Evolutionary conservation across 2,888 invertebrate species (phyloP).

Genomic region (Cantharis lateralis): DNA sequence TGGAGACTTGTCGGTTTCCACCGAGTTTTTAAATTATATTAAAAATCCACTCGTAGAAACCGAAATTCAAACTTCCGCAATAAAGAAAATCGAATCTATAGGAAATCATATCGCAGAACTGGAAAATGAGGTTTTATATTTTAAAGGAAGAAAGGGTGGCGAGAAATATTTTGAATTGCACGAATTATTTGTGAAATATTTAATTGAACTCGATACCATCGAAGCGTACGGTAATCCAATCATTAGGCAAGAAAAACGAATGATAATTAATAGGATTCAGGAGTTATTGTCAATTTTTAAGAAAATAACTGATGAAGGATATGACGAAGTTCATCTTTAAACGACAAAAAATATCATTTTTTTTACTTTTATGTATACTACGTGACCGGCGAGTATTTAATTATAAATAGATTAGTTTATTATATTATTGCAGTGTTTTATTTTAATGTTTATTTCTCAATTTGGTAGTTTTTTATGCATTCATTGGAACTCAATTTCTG

Average conservation of each 20-base stretch:
- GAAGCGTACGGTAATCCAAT: slow-evolving; percentile 9
- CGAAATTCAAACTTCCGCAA: neutral
- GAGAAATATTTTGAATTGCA: slow-evolving; percentile 7
- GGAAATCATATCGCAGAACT: slow-evolving; percentile 21
- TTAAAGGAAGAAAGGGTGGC: slow-evolving; percentile 24
- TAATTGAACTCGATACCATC: slow-evolving; percentile 11
- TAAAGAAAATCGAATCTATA: slow-evolving; percentile 19
- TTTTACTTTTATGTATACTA: neutral
- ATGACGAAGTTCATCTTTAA: neutral
- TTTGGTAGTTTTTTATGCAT: neutral
- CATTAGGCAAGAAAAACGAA: slow-evolving; percentile 18
- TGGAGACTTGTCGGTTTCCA: neutral
- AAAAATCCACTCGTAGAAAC: neutral
- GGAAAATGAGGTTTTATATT: slow-evolving; percentile 23
- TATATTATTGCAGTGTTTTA: neutral
- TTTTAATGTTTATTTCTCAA: neutral
- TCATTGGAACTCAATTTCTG: too few relatives aligned
- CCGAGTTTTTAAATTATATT: neutral
- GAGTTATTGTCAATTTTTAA: slow-evolving; percentile 12
- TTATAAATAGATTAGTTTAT: neutral
- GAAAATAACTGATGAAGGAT: neutral
- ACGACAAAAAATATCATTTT: neutral
- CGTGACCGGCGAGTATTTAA: neutral
- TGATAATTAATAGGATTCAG: slow-evolving; percentile 8
- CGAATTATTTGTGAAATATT: slow-evolving; percentile 4